A percentile compares a stretch with the other conserved stretches of the same genome.
These are phyloP conservation scores for Uromys caudimaculatus DNA, from an alignment of 2,797 vertebrate species.

Conservation along the genomic window DNA sequence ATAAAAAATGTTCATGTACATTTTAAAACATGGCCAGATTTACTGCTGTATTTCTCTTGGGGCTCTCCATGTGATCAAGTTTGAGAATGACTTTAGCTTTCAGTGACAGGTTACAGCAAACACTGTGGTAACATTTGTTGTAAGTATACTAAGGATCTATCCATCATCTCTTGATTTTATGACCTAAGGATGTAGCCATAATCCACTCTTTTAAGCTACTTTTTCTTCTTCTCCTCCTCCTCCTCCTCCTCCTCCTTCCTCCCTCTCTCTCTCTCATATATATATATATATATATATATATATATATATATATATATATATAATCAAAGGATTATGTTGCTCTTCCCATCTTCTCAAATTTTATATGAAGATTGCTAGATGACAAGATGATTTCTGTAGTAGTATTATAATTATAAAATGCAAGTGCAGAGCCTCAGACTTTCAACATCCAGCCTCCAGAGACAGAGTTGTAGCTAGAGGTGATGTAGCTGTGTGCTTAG, in stretches of 20 bases:
- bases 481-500: background rate
- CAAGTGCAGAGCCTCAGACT: background rate
- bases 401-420: background rate
- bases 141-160: background rate
- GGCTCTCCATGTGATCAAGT: background rate
- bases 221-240: too few species aligned
- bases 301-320: too few species aligned
- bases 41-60: background rate
- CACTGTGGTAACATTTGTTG: background rate
- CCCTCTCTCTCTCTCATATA: background rate
- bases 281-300: too few species aligned
- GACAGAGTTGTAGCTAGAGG: background rate
- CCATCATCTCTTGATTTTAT: background rate
- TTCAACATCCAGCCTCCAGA: background rate
- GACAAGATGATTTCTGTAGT: background rate
- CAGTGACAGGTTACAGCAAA: background rate
- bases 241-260: too few species aligned
- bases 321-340: background rate
- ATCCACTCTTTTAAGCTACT: background rate
- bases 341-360: background rate
- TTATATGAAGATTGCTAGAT: background rate
- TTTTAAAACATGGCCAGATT: conserved; percentile 30
- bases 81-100: conserved; percentile 9
- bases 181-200: background rate
- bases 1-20: conserved; percentile 34